Conservation (phyloP, 2,797 vertebrate genomes). For the Bradypodion pumilum region DNA sequence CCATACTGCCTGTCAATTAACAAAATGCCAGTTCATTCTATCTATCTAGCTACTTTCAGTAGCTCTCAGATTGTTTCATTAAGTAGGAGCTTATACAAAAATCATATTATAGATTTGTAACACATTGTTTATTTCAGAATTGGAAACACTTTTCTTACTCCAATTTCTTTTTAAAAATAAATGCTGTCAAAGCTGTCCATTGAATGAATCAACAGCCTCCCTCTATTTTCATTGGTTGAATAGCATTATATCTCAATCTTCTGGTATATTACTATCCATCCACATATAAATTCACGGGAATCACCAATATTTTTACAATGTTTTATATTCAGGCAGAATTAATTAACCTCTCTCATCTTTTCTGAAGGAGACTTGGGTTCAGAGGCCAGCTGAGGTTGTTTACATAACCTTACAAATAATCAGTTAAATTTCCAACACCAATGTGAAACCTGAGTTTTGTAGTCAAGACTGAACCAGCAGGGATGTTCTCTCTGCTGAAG, state of each 20-base stretch:
- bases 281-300: not conserved
- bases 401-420: not conserved
- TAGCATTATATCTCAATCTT: not conserved
- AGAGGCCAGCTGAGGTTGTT: not conserved
- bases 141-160: not conserved
- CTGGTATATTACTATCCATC: not conserved
- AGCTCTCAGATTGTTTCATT: not conserved
- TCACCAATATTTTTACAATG: not conserved
- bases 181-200: not conserved
- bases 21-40: not conserved
- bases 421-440: not conserved
- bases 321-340: not conserved
- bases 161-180: not conserved
- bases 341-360: not conserved
- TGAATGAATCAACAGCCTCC: not conserved
- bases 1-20: not conserved
- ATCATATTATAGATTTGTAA: not conserved
- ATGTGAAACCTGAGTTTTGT: not conserved
- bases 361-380: not conserved
- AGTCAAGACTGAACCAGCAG: not conserved
- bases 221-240: not conserved
- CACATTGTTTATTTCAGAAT: not conserved
- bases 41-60: not conserved
- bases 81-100: too few species aligned
- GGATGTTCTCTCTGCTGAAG: not conserved